These are phyloP conservation scores for Hydraecia micacea DNA, from an alignment of 2,888 invertebrate genomes.

Conservation along the genomic window DNA sequence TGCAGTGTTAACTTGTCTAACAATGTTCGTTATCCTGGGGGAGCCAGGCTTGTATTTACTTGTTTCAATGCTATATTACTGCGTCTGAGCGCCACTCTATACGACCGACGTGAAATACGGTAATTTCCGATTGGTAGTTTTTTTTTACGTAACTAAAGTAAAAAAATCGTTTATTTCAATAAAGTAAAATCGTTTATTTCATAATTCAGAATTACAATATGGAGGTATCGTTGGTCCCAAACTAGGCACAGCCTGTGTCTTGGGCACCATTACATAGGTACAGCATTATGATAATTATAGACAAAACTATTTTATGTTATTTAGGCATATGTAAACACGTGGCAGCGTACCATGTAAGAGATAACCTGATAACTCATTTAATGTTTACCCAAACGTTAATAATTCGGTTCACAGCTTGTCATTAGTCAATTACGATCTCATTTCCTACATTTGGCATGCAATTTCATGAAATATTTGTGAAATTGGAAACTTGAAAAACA, in stretches of 20 bases:
- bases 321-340: background rate
- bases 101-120: conserved; percentile 13
- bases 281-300: no score
- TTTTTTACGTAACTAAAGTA: conserved; percentile 13
- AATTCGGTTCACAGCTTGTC: conserved; percentile 19
- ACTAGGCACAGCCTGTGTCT: no score
- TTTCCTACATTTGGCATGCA: conserved; percentile 3
- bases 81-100: conserved; percentile 48
- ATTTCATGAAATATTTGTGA: conserved; percentile 1
- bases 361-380: conserved; percentile 8
- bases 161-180: no score
- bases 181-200: no score
- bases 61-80: conserved; percentile 42
- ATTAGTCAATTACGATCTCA: conserved; percentile 18
- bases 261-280: no score
- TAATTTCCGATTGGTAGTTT: conserved; percentile 1
- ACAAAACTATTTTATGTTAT: background rate
- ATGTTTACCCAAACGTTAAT: background rate
- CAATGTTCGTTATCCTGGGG: conserved; percentile 34
- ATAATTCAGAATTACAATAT: no score
- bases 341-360: background rate
- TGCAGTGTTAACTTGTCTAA: conserved; percentile 38
- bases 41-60: conserved; percentile 40
- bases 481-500: conserved; percentile 1
- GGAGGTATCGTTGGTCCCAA: no score